phyloP scores from a whole-genome alignment of 92 coral and sea anemone species.

The Phenganax subtilis region DNA sequence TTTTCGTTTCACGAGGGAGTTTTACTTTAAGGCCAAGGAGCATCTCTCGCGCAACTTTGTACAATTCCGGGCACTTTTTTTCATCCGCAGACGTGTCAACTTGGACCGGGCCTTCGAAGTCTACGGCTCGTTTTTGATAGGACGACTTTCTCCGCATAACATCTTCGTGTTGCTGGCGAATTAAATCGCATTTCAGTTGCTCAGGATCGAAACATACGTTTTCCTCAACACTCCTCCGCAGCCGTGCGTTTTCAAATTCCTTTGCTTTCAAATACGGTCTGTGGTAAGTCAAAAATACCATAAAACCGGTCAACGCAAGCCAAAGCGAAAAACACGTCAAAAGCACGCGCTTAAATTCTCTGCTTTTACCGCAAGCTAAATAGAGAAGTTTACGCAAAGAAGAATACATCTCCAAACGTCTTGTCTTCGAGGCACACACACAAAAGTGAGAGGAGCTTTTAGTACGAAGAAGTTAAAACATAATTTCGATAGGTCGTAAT shows the following conservation, averaged over 20 bases:
- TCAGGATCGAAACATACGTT: neutral
- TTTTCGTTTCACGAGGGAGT: neutral
- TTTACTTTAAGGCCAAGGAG: neutral
- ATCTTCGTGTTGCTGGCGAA: neutral
- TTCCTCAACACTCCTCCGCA: neutral
- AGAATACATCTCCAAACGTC: too few relatives aligned
- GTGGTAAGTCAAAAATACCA: constrained; percentile 1
- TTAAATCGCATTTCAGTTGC: neutral
- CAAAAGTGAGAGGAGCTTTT: too few relatives aligned
- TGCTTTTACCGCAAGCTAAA: neutral
- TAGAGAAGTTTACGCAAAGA: too few relatives aligned
- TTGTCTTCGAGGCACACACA: too few relatives aligned
- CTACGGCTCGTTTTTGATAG: constrained; percentile 1
- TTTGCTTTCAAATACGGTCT: neutral
- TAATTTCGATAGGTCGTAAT: too few relatives aligned
- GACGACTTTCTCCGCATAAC: neutral
- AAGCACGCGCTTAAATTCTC: neutral
- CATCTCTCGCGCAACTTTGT: constrained; percentile 2
- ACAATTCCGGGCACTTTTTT: neutral
- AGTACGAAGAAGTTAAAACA: too few relatives aligned
- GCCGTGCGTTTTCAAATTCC: neutral
- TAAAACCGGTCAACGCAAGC: neutral
- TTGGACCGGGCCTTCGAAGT: neutral
- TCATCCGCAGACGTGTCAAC: constrained; percentile 13
- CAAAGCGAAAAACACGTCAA: neutral